A percentile compares a stretch with the other conserved stretches of the same genome.
These are phyloP conservation scores for Microtus montanus DNA, from an alignment of 2,113 vertebrate species.

Conservation along the genomic window DNA sequence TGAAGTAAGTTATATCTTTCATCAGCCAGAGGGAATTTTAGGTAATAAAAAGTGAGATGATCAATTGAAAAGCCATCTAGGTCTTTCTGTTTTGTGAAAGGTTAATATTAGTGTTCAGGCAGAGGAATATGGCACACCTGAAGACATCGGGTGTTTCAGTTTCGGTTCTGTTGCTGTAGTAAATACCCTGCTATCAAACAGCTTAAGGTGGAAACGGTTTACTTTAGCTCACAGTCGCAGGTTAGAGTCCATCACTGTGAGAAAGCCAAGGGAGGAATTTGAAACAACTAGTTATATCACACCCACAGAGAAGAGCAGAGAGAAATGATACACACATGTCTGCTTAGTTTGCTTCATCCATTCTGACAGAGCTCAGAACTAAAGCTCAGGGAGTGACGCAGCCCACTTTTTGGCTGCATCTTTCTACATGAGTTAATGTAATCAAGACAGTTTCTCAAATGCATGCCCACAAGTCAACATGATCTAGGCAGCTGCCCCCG, in stretches of 20 bases:
- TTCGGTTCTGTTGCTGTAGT: too few relatives aligned
- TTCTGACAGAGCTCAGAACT: not conserved
- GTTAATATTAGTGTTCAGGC: not conserved
- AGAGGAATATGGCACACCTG: not conserved
- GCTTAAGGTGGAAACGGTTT: not conserved
- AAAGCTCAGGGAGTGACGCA: not conserved
- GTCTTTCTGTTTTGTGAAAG: conserved; percentile 9
- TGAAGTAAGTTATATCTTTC: conserved; percentile 45
- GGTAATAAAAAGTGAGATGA: conserved; percentile 14
- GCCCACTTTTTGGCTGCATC: not conserved
- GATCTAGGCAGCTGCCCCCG: too few relatives aligned
- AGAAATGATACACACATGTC: not conserved
- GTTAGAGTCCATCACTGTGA: not conserved
- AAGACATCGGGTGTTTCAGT: not conserved
- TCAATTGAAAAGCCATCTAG: conserved; percentile 17
- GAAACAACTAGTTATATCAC: not conserved
- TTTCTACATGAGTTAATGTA: not conserved
- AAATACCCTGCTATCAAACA: not conserved
- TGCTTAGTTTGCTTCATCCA: not conserved
- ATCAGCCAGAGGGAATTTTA: conserved; percentile 51
- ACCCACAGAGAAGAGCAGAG: not conserved
- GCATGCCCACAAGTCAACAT: not conserved
- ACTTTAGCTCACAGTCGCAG: not conserved
- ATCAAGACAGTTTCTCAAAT: too few relatives aligned
- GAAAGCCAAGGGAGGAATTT: not conserved